These are phyloP conservation scores for Conus canariensis DNA, from an alignment of 2,888 invertebrate species.

Conservation along the genomic window DNA sequence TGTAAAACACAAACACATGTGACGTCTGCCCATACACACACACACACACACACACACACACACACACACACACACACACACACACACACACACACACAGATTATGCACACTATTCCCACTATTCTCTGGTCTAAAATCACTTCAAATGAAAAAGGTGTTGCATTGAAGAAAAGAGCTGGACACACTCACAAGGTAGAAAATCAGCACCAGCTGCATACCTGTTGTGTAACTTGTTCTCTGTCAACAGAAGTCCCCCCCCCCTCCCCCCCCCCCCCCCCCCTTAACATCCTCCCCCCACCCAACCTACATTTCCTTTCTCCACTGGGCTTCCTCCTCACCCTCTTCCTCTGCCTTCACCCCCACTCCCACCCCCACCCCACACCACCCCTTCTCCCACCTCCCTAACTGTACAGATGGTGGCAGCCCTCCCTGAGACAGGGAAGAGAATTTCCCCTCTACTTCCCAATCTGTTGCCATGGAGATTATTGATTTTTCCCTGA, in stretches of 20 bases:
- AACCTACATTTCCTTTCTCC: neutral
- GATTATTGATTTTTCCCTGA: slow-evolving; percentile 24
- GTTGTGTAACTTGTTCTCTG: no score
- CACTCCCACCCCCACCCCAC: neutral
- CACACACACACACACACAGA: no score
- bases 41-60: neutral
- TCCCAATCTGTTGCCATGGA: slow-evolving; percentile 33
- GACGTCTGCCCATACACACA: neutral
- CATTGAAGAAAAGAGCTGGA: no score
- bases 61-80: neutral
- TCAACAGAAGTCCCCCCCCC: neutral
- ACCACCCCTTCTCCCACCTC: neutral
- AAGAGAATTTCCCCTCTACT: slow-evolving; percentile 2
- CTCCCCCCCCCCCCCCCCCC: neutral
- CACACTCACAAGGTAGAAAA: no score
- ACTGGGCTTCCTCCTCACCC: neutral
- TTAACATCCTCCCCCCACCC: neutral
- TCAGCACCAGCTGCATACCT: no score
- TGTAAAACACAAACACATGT: neutral
- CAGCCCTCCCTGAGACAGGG: neutral
- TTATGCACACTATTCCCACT: no score
- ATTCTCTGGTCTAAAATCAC: no score
- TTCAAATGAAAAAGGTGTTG: no score
- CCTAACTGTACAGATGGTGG: neutral
- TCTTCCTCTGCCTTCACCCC: neutral